Evolutionary conservation across 1,140 invertebrate species (phyloP).

Genomic region (Trachymyrmex cornetzi): DNA sequence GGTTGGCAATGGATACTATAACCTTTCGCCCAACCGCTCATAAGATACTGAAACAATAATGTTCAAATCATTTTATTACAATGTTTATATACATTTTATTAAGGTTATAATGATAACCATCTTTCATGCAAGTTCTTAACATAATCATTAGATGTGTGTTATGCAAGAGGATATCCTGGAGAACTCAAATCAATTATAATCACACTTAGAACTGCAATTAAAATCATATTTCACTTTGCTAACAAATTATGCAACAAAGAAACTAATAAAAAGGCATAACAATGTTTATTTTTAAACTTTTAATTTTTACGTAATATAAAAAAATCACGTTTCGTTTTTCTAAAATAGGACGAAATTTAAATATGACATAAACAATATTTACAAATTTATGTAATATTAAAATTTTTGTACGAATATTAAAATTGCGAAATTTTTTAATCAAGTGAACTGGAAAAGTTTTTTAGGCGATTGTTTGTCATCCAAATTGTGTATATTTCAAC

Average conservation of each 20-base stretch:
- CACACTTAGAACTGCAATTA: neutral
- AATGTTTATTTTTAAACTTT: neutral
- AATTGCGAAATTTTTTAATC: neutral
- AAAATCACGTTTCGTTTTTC: neutral
- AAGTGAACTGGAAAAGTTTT: neutral
- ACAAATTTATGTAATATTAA: neutral
- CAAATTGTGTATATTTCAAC: neutral
- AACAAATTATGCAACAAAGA: neutral
- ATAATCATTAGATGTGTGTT: neutral
- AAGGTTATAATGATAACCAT: neutral
- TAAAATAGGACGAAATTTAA: neutral
- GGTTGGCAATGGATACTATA: constrained; percentile 98
- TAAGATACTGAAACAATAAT: constrained; percentile 90
- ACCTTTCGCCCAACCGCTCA: constrained; percentile 94
- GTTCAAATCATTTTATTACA: neutral
- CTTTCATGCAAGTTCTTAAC: neutral
- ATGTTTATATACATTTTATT: neutral
- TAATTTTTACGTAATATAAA: neutral
- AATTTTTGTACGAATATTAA: neutral
- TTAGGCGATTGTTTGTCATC: neutral
- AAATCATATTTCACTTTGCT: neutral
- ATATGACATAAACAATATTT: neutral
- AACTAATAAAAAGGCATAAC: neutral
- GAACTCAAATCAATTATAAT: neutral
- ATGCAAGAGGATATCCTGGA: neutral